phyloP scores from a whole-genome alignment of 2,113 vertebrate genomes.

The Lepidothrix coronata region DNA sequence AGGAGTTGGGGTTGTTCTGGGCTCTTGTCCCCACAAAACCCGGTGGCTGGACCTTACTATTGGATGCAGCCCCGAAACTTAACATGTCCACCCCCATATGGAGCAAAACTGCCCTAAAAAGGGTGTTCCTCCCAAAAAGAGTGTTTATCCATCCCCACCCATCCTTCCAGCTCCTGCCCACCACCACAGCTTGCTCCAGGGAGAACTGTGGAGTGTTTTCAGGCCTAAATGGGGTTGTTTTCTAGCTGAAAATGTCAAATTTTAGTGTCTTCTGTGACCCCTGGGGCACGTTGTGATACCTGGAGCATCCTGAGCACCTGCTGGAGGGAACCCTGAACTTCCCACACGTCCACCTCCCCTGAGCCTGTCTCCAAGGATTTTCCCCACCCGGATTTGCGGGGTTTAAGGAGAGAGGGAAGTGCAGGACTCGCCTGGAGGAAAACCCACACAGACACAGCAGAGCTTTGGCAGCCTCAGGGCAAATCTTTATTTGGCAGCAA shows the following conservation, averaged over 20 bases:
- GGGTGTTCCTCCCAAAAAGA: accelerated
- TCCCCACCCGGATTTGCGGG: too few relatives aligned
- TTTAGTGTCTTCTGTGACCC: neutral
- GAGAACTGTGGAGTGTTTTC: accelerated
- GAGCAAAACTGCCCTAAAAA: neutral
- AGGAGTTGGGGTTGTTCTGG: accelerated
- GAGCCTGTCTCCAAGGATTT: neutral
- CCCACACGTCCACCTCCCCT: accelerated
- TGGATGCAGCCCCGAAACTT: neutral
- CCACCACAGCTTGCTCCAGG: accelerated
- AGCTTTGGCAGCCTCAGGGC: neutral
- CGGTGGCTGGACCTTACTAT: accelerated
- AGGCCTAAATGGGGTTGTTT: accelerated
- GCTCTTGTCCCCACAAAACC: accelerated
- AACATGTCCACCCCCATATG: accelerated
- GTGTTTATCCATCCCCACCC: accelerated
- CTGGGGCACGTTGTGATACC: accelerated
- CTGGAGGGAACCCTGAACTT: neutral
- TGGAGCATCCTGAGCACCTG: accelerated
- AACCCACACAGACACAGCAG: neutral
- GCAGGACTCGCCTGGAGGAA: neutral
- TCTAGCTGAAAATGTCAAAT: neutral
- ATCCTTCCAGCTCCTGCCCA: neutral
- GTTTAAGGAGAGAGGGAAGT: neutral
- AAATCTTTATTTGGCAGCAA: slow-evolving; percentile 33